These are phyloP conservation scores for Motacilla alba DNA, from an alignment of 2,113 vertebrate genomes.

Conservation along the genomic window DNA sequence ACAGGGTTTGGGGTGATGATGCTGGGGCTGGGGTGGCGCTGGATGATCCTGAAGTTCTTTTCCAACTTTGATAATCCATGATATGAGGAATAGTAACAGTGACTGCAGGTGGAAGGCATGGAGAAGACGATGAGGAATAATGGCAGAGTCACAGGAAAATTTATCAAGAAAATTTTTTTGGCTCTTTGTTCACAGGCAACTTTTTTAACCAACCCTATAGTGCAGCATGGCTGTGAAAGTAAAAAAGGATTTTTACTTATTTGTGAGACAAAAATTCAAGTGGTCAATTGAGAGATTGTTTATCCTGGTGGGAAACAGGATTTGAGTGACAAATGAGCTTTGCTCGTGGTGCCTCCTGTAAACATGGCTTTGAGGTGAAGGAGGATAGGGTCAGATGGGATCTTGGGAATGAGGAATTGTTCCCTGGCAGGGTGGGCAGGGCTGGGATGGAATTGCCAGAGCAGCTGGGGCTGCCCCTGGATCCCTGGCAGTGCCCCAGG, in stretches of 20 bases:
- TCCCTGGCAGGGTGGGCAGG: no score
- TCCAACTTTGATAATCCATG: rapidly evolving
- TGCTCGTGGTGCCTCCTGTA: not conserved
- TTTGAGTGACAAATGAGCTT: not conserved
- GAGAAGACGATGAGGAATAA: not conserved
- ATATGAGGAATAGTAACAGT: rapidly evolving
- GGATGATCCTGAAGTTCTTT: rapidly evolving
- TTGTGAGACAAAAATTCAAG: not conserved
- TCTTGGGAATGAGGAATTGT: no score
- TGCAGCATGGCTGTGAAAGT: not conserved
- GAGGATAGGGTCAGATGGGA: rapidly evolving
- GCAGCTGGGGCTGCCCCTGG: no score
- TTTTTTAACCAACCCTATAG: not conserved
- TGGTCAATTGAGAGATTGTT: not conserved
- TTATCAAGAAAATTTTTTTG: not conserved
- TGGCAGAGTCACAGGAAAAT: not conserved
- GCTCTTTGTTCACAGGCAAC: not conserved
- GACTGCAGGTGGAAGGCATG: not conserved
- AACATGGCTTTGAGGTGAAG: not conserved
- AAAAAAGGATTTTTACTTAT: not conserved
- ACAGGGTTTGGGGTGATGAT: not conserved
- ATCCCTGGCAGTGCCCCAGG: no score
- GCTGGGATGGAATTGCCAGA: no score
- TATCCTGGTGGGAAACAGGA: not conserved
- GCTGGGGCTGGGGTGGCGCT: not conserved